Percentiles rank a stretch among this genome's conserved stretches.
Evolutionary conservation across 2,113 vertebrate genomes (phyloP).

Genomic region (Coregonus clupeaformis): DNA sequence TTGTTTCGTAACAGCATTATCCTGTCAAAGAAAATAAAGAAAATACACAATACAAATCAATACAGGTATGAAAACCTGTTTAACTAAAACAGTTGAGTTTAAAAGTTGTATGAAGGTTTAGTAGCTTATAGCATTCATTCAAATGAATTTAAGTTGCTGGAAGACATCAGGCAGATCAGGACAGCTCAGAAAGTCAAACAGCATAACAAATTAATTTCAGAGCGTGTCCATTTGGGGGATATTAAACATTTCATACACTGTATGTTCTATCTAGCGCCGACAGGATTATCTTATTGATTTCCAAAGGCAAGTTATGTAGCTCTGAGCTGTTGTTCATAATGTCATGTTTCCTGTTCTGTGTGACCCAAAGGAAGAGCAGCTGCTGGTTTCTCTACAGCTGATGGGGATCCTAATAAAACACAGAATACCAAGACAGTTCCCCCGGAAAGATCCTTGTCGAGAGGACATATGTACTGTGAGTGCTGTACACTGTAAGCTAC

Average conservation of each 20-base stretch:
- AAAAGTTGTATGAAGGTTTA: slow-evolving; percentile 17
- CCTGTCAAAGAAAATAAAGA: slow-evolving; percentile 71
- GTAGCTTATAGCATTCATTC: slow-evolving; percentile 19
- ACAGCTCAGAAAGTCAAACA: slow-evolving; percentile 6
- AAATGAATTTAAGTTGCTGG: slow-evolving; percentile 17
- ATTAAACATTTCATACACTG: slow-evolving; percentile 9
- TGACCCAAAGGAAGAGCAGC: too few species aligned
- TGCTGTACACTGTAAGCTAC: neutral
- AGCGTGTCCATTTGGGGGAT: neutral
- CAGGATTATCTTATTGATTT: slow-evolving; percentile 9
- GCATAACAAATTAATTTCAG: neutral
- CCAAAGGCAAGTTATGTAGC: neutral
- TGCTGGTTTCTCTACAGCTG: too few species aligned
- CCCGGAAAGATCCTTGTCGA: neutral
- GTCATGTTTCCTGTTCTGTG: too few species aligned
- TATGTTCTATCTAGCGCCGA: neutral
- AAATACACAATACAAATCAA: too few species aligned
- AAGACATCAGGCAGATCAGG: slow-evolving; percentile 1
- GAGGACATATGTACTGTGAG: neutral
- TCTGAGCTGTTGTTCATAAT: too few species aligned
- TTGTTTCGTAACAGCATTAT: slow-evolving; percentile 88
- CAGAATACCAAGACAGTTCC: too few species aligned
- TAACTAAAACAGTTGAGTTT: slow-evolving; percentile 10
- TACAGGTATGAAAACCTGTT: slow-evolving; percentile 13
- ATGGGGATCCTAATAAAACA: too few species aligned